Percentiles rank a stretch among this genome's conserved stretches.
These are phyloP conservation scores for Mixornis gularis DNA, from an alignment of 2,113 vertebrate genomes.

Conservation along the genomic window DNA sequence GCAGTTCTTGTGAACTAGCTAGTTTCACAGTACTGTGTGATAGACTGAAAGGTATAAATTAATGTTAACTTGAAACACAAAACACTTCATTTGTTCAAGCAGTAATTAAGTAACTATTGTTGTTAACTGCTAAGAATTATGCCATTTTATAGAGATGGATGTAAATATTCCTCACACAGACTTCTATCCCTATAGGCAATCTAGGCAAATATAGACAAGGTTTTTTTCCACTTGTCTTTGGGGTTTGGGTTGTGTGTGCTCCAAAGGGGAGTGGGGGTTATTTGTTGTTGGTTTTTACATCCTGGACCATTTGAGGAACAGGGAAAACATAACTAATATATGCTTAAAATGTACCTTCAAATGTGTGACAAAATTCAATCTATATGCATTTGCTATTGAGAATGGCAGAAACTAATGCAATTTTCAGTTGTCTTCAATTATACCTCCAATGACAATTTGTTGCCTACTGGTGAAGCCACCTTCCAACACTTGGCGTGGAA, in stretches of 20 bases:
- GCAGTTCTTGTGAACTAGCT: conserved; percentile 7
- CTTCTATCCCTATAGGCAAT: not conserved
- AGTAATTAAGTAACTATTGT: not conserved
- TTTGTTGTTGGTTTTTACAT: not conserved
- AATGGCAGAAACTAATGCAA: not conserved
- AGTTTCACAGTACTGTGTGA: conserved; percentile 5
- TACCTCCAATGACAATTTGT: not conserved
- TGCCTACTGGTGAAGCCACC: not conserved
- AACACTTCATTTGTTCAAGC: not conserved
- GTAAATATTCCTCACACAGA: not conserved
- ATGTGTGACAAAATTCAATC: not conserved
- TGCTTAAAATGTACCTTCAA: not conserved
- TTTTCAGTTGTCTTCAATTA: not conserved
- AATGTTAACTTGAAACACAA: conserved; percentile 18
- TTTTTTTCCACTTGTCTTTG: not conserved
- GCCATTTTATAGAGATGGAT: not conserved
- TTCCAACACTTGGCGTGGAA: not conserved
- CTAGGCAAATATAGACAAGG: not conserved
- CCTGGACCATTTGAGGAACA: not conserved
- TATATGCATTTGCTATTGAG: not conserved
- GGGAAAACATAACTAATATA: not conserved
- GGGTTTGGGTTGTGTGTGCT: not conserved
- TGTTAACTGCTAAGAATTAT: not conserved
- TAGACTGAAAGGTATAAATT: not conserved
- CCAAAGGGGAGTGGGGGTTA: not conserved